A percentile compares a stretch with the other conserved stretches of the same genome.
phyloP scores from a whole-genome alignment of 92 coral and sea anemone genomes.

The Micromussa lordhowensis region DNA sequence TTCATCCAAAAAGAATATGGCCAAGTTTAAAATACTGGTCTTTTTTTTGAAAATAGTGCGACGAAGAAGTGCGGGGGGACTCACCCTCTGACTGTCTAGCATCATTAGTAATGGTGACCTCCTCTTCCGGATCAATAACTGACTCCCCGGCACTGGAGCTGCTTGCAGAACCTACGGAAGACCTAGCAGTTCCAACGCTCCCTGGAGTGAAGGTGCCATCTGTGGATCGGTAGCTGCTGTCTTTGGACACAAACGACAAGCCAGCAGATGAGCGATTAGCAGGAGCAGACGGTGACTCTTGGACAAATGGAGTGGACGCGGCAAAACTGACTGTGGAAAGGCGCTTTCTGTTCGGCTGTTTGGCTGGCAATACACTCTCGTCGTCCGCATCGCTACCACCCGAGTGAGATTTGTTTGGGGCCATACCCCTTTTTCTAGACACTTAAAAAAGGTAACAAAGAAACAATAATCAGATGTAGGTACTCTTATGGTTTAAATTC shows the following conservation, averaged over 20 bases:
- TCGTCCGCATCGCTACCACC: conserved; percentile 65
- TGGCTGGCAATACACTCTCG: conserved; percentile 38
- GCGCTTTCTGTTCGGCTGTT: conserved; percentile 56
- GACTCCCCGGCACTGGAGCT: conserved; percentile 42
- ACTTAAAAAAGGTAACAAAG: neutral
- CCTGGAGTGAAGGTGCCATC: conserved; percentile 71
- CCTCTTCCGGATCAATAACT: conserved; percentile 56
- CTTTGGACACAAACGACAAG: conserved; percentile 48
- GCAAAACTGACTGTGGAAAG: conserved; percentile 84
- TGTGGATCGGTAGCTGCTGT: conserved; percentile 37
- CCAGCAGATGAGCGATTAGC: neutral
- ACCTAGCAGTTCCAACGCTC: conserved; percentile 10
- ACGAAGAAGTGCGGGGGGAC: neutral
- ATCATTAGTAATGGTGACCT: conserved; percentile 61
- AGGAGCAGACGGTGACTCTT: neutral
- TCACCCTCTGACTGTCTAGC: conserved; percentile 34
- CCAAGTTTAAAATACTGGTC: too few relatives aligned
- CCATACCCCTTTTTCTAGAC: conserved; percentile 28
- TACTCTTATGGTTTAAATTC: too few relatives aligned
- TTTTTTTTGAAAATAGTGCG: too few relatives aligned
- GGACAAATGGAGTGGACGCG: conserved; percentile 64
- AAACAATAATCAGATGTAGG: neutral
- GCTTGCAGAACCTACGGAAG: conserved; percentile 46
- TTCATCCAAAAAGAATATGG: too few relatives aligned
- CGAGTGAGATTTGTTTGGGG: conserved; percentile 31